Evolutionary conservation across 2,888 invertebrate species (phyloP).

Genomic region (Tipula confusa): DNA sequence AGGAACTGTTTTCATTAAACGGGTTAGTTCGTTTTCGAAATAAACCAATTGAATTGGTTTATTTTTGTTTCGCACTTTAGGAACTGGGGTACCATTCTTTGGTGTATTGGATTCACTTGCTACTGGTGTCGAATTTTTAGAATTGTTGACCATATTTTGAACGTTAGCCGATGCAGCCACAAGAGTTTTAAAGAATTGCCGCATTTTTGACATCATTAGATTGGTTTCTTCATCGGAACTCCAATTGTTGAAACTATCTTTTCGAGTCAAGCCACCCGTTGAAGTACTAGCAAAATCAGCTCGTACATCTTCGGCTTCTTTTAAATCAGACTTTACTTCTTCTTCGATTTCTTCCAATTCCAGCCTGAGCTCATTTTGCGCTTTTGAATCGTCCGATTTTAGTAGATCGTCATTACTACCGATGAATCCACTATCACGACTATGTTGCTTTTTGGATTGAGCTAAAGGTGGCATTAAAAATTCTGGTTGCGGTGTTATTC

Average conservation of each 20-base stretch:
- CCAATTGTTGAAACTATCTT: constrained; percentile 92
- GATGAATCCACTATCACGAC: constrained; percentile 82
- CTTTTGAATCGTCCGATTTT: constrained; percentile 39
- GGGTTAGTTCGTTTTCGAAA: constrained; percentile 83
- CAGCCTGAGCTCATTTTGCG: constrained; percentile 51
- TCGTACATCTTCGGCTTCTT: constrained; percentile 43
- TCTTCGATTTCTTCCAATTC: constrained; percentile 59
- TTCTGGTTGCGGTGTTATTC: constrained; percentile 66
- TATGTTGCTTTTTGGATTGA: constrained; percentile 71
- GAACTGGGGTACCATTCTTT: constrained; percentile 54
- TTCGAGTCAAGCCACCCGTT: constrained; percentile 62
- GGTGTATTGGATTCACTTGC: constrained; percentile 43
- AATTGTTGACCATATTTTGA: constrained; percentile 44
- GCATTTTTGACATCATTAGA: constrained; percentile 92
- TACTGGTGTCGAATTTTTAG: constrained; percentile 50
- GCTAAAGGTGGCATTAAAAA: constrained; percentile 54
- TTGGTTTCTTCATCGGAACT: constrained; percentile 92
- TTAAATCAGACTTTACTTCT: constrained; percentile 56
- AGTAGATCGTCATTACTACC: constrained; percentile 83
- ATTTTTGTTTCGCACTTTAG: constrained; percentile 58
- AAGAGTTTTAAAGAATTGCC: constrained; percentile 87
- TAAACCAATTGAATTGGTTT: constrained; percentile 83
- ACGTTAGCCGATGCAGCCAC: constrained; percentile 61
- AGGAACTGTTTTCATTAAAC: constrained; percentile 89
- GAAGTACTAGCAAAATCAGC: not conserved